These are phyloP conservation scores for Lagria hirta DNA, from an alignment of 2,888 invertebrate genomes.

Conservation along the genomic window DNA sequence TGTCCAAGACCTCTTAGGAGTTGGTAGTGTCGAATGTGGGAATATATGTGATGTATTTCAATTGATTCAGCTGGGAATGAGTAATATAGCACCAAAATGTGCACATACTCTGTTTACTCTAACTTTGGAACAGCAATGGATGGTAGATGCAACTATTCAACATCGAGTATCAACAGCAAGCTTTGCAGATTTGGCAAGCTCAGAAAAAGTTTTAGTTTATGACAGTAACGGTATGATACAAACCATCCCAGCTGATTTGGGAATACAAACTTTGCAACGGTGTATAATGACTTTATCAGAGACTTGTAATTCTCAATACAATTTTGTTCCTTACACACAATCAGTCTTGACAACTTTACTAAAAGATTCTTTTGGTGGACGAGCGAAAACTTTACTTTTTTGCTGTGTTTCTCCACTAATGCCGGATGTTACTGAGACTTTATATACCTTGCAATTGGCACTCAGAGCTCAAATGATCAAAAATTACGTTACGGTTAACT, in stretches of 20 bases:
- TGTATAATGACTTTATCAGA: slow-evolving; percentile 64
- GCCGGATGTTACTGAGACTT: slow-evolving; percentile 67
- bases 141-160: slow-evolving; percentile 67
- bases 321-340: slow-evolving; percentile 59
- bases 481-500: slow-evolving; percentile 71
- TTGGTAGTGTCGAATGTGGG: slow-evolving; percentile 60
- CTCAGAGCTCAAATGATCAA: slow-evolving; percentile 68
- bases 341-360: slow-evolving; percentile 69
- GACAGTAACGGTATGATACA: slow-evolving; percentile 54
- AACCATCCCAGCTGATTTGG: slow-evolving; percentile 61
- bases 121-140: slow-evolving; percentile 74
- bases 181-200: slow-evolving; percentile 69
- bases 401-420: slow-evolving; percentile 73
- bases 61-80: slow-evolving; percentile 68
- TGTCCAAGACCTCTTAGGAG: slow-evolving; percentile 60
- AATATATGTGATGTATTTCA: slow-evolving; percentile 70
- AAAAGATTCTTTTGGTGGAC: slow-evolving; percentile 74
- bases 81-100: slow-evolving; percentile 59
- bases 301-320: slow-evolving; percentile 36
- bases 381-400: slow-evolving; percentile 72
- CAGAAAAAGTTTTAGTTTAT: slow-evolving; percentile 56
- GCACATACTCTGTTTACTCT: slow-evolving; percentile 72
- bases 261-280: slow-evolving; percentile 66
- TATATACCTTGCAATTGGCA: slow-evolving; percentile 69
- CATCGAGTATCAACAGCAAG: slow-evolving; percentile 73